phyloP scores from a whole-genome alignment of 2,888 invertebrate species.

The Ellobium chinense region DNA sequence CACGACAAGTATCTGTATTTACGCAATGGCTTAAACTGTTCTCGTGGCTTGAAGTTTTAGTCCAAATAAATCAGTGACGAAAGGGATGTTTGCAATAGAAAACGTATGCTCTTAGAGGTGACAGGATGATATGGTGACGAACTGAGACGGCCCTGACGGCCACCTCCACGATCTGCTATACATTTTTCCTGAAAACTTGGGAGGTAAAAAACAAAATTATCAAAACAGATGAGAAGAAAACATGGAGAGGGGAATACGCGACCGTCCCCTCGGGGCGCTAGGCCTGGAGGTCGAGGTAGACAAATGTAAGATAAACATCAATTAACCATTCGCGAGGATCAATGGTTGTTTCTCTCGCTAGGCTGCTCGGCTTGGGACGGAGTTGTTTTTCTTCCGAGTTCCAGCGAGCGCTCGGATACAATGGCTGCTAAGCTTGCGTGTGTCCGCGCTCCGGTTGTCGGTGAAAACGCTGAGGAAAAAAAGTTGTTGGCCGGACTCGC shows the following conservation, averaged over 20 bases:
- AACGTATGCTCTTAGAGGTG: too few relatives aligned
- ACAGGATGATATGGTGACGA: too few relatives aligned
- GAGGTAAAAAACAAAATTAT: not conserved
- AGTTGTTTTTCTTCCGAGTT: constrained; percentile 23
- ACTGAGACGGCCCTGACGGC: not conserved
- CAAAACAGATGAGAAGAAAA: constrained; percentile 12
- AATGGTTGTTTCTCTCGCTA: constrained; percentile 1
- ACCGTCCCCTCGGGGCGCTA: not conserved
- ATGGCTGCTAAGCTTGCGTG: not conserved
- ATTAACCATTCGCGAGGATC: not conserved
- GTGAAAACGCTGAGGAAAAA: not conserved
- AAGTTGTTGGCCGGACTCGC: not conserved
- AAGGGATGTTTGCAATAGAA: too few relatives aligned
- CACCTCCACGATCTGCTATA: not conserved
- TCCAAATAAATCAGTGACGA: too few relatives aligned
- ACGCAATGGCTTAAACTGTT: too few relatives aligned
- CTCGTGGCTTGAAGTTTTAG: too few relatives aligned
- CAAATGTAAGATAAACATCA: constrained; percentile 30
- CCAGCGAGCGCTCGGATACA: not conserved
- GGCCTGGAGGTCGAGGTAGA: not conserved
- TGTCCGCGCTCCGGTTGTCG: not conserved
- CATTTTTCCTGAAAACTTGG: not conserved
- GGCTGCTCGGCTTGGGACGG: not conserved
- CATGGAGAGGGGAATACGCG: not conserved
- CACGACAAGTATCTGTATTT: too few relatives aligned